Evolutionary conservation across 37 sponge, comb jelly and placozoan genomes (phyloP).

Genomic region (Spongia lamella): DNA sequence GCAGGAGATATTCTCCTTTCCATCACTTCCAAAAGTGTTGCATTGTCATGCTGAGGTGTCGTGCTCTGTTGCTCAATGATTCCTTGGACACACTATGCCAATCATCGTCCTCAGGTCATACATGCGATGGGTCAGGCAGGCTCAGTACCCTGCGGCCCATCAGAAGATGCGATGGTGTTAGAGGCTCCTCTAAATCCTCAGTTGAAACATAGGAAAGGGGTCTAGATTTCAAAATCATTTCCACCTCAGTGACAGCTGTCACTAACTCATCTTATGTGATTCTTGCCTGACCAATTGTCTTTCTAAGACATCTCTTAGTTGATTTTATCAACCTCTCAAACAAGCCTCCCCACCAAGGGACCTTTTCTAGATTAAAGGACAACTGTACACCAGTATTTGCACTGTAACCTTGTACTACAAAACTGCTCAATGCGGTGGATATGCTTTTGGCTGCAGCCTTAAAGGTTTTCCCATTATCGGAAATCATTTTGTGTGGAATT

Average conservation of each 20-base stretch:
- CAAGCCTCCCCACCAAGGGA: too few relatives aligned
- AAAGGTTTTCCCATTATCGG: conserved; percentile 3
- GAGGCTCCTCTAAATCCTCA: conserved; percentile 5
- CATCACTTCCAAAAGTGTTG: neutral
- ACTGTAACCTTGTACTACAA: neutral
- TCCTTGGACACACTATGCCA: neutral
- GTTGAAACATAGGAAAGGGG: neutral
- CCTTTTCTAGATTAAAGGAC: conserved; percentile 5
- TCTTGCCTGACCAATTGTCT: neutral
- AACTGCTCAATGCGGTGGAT: neutral
- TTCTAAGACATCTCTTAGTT: neutral
- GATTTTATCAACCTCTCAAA: neutral
- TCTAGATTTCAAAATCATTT: neutral
- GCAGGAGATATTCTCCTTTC: neutral
- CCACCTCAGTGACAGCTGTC: neutral
- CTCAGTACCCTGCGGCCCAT: neutral
- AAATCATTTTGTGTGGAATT: neutral
- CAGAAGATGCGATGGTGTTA: conserved; percentile 2
- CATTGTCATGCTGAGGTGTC: neutral
- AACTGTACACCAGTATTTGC: neutral
- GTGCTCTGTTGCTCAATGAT: neutral
- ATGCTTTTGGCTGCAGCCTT: neutral
- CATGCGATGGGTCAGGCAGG: neutral
- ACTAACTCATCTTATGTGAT: neutral
- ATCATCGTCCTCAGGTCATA: too few relatives aligned